Evolutionary conservation across 2,113 vertebrate genomes (phyloP), one percentile per base, ranked within the genome.

Genomic region (Cyprinodon variegatus): DNA sequence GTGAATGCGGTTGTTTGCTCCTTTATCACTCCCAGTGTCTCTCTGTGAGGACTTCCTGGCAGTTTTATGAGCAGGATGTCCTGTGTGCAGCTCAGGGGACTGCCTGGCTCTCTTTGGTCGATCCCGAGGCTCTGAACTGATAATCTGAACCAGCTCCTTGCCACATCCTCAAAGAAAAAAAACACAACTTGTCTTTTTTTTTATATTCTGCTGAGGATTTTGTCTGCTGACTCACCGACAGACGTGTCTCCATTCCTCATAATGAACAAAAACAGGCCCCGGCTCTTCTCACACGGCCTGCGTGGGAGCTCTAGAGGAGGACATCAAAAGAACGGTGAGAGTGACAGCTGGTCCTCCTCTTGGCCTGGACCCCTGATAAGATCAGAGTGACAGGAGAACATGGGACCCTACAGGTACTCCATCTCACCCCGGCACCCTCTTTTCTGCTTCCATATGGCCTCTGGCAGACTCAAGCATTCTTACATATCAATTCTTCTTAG

Each of bases 301-400:
- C 84, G 78, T 65, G 78, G 65, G 68, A 63, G 79, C 66, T 84
- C 77, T 85, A 68, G 48, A 72, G 74, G 65, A 74, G 64, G 78
- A 92, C 86, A 90, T 93, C 92, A 92, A 93, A 93, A 89, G 88
- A 68, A 48, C 11, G 64, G 84, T 6, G 77, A 90, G 92, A 90
- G 81, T 86, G 91, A 93, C 92, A 93, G 91, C 89, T 92, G 91
- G 91, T 92, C 91, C 89, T 91, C 88, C 91, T 92, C 89, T 91
- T 85, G 89, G 86, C 83, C 75, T 29, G 87, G 72, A 80, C 89
- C 88, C 92, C 88, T 92, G 92, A 93, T 92, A 93, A 93, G 92
- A 93, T 93, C 91, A 93, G 88, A 93, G 88, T 84, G 79, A 83
- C 80, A 87, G 89, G 65, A 84, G 83, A 81, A 90, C 90, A 90